These are phyloP conservation scores for Tauraco erythrolophus DNA, from an alignment of 2,113 vertebrate genomes.

Conservation along the genomic window DNA sequence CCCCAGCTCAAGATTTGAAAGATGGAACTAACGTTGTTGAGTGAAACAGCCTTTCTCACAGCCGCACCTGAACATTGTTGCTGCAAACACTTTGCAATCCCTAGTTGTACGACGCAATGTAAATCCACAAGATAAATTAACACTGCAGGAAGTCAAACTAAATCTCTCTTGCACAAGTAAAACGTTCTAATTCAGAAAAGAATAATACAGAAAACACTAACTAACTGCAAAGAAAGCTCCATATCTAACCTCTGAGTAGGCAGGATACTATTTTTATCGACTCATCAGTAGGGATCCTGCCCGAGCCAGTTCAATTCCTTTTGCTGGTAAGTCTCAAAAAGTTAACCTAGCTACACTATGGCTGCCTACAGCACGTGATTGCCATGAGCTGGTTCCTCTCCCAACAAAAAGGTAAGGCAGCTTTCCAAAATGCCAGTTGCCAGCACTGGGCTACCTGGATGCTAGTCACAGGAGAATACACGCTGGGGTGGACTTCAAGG, in stretches of 20 bases:
- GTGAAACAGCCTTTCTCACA: background rate
- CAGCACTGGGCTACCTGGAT: background rate
- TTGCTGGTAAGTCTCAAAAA: background rate
- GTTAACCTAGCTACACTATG: background rate
- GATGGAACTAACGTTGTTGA: background rate
- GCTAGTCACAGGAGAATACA: background rate
- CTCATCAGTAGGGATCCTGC: background rate
- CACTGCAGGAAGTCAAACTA: background rate
- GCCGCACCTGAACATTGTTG: background rate
- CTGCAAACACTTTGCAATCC: background rate
- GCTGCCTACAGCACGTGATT: background rate
- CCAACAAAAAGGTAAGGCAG: background rate
- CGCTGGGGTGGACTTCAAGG: background rate
- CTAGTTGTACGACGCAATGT: background rate
- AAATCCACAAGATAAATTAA: background rate
- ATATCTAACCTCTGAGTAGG: background rate
- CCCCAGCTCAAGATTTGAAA: background rate
- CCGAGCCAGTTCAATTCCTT: background rate
- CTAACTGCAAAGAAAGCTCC: background rate
- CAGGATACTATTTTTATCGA: background rate
- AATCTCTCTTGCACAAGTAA: background rate
- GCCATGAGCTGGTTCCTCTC: background rate
- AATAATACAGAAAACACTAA: background rate
- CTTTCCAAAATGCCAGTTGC: background rate
- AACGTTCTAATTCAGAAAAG: background rate